A percentile compares a stretch with the other conserved stretches of the same genome.
These are phyloP conservation scores for Otus scops DNA, from an alignment of 2,797 vertebrate genomes.

Conservation along the genomic window DNA sequence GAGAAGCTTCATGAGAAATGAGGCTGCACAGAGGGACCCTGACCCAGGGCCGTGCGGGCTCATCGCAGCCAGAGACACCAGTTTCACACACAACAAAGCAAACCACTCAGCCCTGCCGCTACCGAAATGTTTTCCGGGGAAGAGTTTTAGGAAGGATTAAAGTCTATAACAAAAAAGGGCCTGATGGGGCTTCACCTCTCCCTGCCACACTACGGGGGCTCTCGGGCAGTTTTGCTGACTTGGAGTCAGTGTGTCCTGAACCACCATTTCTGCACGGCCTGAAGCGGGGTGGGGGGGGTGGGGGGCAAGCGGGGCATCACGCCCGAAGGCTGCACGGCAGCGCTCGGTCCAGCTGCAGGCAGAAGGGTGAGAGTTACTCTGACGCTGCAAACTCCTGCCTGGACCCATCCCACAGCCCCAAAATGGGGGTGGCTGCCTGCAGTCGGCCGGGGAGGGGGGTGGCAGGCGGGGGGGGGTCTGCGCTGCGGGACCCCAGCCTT, in stretches of 20 bases:
- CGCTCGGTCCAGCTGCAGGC: neutral
- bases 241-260: neutral
- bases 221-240: neutral
- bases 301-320: accelerated
- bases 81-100: neutral
- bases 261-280: neutral
- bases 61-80: neutral
- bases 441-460: neutral
- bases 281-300: accelerated
- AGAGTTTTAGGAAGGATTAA: accelerated
- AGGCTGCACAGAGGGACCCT: neutral
- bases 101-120: constrained; percentile 14
- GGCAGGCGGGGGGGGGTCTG: neutral
- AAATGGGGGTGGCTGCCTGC: neutral
- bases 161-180: neutral
- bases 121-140: neutral
- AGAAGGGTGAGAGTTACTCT: neutral
- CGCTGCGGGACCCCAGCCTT: neutral
- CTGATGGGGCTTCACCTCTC: neutral
- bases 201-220: neutral
- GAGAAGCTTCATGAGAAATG: constrained; percentile 6
- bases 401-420: neutral
- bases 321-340: accelerated
- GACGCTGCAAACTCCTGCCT: neutral
- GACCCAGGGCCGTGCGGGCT: neutral